phyloP scores from a whole-genome alignment of 2,797 vertebrate genomes.

The Melanotaenia boesemani region DNA sequence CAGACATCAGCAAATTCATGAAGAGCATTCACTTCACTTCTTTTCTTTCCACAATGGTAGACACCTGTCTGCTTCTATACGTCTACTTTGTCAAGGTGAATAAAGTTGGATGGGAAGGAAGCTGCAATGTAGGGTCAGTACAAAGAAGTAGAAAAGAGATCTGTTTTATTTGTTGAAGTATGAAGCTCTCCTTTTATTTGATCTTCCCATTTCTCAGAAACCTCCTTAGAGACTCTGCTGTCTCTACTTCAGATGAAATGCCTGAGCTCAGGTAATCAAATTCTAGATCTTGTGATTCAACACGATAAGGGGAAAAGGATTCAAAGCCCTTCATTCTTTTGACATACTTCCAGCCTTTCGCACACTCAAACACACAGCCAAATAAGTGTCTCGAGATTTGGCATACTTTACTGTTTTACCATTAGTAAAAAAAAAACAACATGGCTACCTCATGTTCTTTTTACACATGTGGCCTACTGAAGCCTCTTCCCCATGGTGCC shows the following conservation, averaged over 20 bases:
- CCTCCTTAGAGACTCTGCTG: constrained; percentile 19
- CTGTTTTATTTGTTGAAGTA: constrained; percentile 49
- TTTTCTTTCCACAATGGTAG: constrained; percentile 45
- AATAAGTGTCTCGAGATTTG: constrained; percentile 25
- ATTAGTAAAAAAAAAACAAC: constrained; percentile 25
- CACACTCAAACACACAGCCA: constrained; percentile 2
- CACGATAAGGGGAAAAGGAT: constrained; percentile 50
- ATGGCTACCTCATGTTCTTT: constrained; percentile 37
- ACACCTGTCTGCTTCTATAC: constrained; percentile 59
- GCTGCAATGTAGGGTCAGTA: constrained; percentile 19
- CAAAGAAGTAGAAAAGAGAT: constrained; percentile 33
- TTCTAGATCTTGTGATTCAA: constrained; percentile 69
- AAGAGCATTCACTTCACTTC: constrained; percentile 41
- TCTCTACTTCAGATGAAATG: constrained; percentile 62
- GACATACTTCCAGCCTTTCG: constrained; percentile 7
- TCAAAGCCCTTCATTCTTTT: constrained; percentile 28
- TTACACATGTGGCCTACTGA: constrained; percentile 51
- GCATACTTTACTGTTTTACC: constrained; percentile 36
- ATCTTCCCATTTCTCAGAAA: constrained; percentile 47
- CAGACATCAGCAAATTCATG: constrained; percentile 57
- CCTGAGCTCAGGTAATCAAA: constrained; percentile 63
- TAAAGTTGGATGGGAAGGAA: constrained; percentile 46
- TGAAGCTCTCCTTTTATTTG: constrained; percentile 50
- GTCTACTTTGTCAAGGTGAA: constrained; percentile 40
- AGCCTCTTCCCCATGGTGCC: constrained; percentile 52